Evolutionary conservation across 2,888 invertebrate species (phyloP).

Genomic region (Chydorus sphaericus): DNA sequence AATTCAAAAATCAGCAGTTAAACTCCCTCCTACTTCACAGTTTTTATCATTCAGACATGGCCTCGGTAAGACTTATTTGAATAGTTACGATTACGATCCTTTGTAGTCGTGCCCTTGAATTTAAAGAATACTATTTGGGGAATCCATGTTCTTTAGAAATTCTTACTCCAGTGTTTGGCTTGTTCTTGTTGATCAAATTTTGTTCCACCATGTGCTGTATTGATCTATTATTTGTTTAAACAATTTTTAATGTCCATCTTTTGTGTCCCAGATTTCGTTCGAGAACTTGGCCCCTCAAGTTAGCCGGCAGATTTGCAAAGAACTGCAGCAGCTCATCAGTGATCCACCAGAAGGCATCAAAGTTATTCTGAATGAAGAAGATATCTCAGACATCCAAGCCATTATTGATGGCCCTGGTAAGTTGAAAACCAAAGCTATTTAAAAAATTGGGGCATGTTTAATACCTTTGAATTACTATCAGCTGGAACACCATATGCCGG

Average conservation of each 20-base stretch:
- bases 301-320: constrained; percentile 69
- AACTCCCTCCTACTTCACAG: no score
- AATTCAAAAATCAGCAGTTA: no score
- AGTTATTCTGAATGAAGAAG: constrained; percentile 75
- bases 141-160: not conserved
- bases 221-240: no score
- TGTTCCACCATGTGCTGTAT: no score
- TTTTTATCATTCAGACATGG: no score
- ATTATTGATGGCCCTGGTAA: constrained; percentile 75
- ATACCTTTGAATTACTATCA: constrained; percentile 28
- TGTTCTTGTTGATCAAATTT: not conserved
- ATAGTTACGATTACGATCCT: no score
- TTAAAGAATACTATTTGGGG: not conserved
- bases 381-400: constrained; percentile 86
- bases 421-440: constrained; percentile 14
- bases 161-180: not conserved
- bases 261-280: constrained; percentile 54
- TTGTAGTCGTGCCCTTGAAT: no score
- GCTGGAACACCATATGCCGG: constrained; percentile 84
- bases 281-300: constrained; percentile 92
- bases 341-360: constrained; percentile 83
- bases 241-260: not conserved
- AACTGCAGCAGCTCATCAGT: constrained; percentile 66
- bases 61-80: no score
- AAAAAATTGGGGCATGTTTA: not conserved